Base-by-base conservation (phyloP, 2,888 invertebrate species). In the Ectobius pallidus region DNA sequence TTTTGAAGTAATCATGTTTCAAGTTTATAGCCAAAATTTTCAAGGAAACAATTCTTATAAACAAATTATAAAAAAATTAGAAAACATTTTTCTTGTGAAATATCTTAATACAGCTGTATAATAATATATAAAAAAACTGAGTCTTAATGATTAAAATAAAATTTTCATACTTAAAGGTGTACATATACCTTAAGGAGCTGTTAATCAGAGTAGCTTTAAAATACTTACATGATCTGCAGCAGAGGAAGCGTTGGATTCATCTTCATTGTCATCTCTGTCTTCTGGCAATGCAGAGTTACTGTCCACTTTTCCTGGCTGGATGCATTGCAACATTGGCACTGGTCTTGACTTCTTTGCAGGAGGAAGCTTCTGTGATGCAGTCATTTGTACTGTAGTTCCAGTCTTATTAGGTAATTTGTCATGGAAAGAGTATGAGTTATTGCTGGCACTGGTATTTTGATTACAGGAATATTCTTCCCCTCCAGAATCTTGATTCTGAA, bases 201-300 rank as follows among this genome's bases (percentile, higher is more conserved):
- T n/a, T n/a, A n/a, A n/a, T n/a, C n/a, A n/a, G n/a, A n/a, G n/a
- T n/a, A n/a, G n/a, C n/a, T n/a, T n/a, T n/a, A n/a, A n/a, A n/a
- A n/a, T 42, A 46, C 65, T 44, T 22, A 65, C 65, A 30, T 46
- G 65, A 7, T 65, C 65, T 65, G 46, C 44, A 44, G 46, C 44
- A 2, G 46, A 7, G 9, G 46, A 65, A 0, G 63, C 39, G 18
- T 46, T 65, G 2, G 65, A 65, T 27, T 46, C 65, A 2, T 65
- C 65, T 30, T 27, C 18, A 11, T 65, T 34, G 18, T 65, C 46
- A 25, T 65, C 65, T 58, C 58, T 58, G 58, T 58, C 58, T 14
- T 25, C 58, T n/a, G 27, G 3, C 18, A 30, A 11, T 14, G 44
- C 11, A 4, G n/a, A 2, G 27, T 44, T 65, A 27, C 65, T 18